A percentile compares a stretch with the other conserved stretches of the same genome.
Conservation (phyloP, 2,113 vertebrate species). For the Gulo gulo region DNA sequence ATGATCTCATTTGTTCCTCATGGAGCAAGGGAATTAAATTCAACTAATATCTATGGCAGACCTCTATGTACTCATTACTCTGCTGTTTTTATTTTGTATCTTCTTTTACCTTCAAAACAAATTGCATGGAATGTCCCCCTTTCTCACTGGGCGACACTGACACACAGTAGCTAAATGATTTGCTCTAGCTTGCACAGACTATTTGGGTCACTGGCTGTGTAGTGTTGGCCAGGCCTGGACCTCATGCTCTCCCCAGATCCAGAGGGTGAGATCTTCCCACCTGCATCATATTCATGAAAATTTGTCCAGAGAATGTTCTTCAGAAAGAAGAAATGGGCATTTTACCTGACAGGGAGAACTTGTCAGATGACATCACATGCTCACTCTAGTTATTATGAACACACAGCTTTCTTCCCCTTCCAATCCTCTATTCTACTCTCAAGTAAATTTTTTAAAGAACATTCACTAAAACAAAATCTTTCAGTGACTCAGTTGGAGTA, state of each 20-base stretch:
- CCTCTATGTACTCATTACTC: not conserved
- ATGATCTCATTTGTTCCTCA: not conserved
- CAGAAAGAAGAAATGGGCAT: not conserved
- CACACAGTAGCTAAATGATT: not conserved
- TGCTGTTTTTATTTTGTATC: not conserved
- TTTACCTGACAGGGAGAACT: not conserved
- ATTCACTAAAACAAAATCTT: not conserved
- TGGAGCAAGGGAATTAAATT: not conserved
- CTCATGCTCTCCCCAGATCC: not conserved
- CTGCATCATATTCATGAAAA: not conserved
- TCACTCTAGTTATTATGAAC: not conserved
- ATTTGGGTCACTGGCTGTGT: too few species aligned
- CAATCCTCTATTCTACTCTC: not conserved
- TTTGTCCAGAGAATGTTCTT: not conserved
- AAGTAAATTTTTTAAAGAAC: not conserved
- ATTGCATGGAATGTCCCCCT: not conserved
- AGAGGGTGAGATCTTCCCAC: not conserved
- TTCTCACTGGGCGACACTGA: not conserved
- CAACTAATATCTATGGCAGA: not conserved
- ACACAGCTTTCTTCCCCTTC: not conserved
- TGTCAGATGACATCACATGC: not conserved
- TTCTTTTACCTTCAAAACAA: not conserved
- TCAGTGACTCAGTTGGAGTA: not conserved
- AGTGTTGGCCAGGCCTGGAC: not conserved
- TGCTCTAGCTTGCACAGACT: not conserved